Base-by-base conservation (phyloP, 2,888 invertebrate species). In the Melolontha melolontha region DNA sequence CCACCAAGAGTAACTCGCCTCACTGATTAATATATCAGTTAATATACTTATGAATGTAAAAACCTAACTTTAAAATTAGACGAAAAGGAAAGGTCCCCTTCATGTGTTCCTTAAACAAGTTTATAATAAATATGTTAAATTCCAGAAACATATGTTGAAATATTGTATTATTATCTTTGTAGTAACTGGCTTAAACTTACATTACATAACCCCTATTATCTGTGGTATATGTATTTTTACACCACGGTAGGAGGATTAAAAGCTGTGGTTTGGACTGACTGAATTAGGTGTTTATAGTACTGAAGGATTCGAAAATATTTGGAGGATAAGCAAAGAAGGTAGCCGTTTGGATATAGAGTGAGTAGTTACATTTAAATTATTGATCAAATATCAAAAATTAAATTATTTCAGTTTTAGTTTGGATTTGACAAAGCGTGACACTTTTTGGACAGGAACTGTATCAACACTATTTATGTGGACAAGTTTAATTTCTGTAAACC, bases 171-270 rank as follows among this genome's bases (percentile, higher is more conserved):
- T n/a, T n/a, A 22, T 22, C 4, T 22, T 22, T 34, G 34, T 83
- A 92, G 92, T 92, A 8, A 92, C 91, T 49, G 90, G 91, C 16
- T 86, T 90, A 5, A 82, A 88, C 70, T 85, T 91, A 2, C 89
- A 90, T 76, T 81, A 87, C 0, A 87, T 92, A 42, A 88, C 91
- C 1, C 87, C 90, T 1, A 84, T 91, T 0, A 86, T 92, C n/a
- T 92, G 92, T 75, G 82, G 88, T 1, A 85, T 90, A 1, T 93
- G 93, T 78, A 91, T 17, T 91, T 92, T 54, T 91, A 94, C 75
- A 92, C 92, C 1, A 90, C 92, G 0, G 79, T 92, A 42, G 92
- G 90, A 47, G 91, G 91, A 6, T 79, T 91, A 27, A 85, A 89
- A 77, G 91, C 90, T 1, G 88, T 91, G 5, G 88, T 91, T 1